Percentiles rank a stretch among this genome's conserved stretches.
These are phyloP conservation scores for Thinocorus orbignyianus DNA, from an alignment of 2,113 vertebrate species.

Conservation along the genomic window DNA sequence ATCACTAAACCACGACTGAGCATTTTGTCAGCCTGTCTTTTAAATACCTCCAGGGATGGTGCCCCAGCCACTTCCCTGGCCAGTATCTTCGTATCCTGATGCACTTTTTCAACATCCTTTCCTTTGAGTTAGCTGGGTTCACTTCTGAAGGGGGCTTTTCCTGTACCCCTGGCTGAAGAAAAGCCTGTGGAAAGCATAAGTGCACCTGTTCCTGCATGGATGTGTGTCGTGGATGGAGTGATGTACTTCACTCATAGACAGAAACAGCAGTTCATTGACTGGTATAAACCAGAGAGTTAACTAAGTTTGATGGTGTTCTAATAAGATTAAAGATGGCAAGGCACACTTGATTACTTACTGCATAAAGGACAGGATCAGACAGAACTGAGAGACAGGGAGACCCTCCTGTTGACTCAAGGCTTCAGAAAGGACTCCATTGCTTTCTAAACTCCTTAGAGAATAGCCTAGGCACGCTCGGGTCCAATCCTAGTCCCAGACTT, in stretches of 20 bases:
- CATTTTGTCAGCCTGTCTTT: no score
- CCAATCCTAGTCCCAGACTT: background rate
- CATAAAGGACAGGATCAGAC: background rate
- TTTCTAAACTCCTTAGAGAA: background rate
- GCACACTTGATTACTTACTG: background rate
- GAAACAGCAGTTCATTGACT: background rate
- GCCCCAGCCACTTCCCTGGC: no score
- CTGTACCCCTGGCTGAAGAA: background rate
- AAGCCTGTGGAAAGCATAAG: background rate
- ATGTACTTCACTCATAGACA: background rate
- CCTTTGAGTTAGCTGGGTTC: background rate
- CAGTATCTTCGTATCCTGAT: no score
- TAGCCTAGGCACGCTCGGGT: background rate
- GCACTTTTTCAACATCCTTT: no score
- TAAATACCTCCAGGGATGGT: no score
- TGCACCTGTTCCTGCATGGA: fast-evolving
- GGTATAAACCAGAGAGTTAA: background rate
- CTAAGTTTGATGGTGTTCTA: background rate
- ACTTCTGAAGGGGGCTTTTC: background rate
- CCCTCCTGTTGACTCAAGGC: background rate
- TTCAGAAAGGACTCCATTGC: background rate
- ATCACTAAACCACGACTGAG: no score
- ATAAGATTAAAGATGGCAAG: background rate
- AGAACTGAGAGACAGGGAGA: background rate
- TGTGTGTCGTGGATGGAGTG: background rate